These are phyloP conservation scores for Blera fallax DNA, from an alignment of 2,888 invertebrate species.

Conservation along the genomic window DNA sequence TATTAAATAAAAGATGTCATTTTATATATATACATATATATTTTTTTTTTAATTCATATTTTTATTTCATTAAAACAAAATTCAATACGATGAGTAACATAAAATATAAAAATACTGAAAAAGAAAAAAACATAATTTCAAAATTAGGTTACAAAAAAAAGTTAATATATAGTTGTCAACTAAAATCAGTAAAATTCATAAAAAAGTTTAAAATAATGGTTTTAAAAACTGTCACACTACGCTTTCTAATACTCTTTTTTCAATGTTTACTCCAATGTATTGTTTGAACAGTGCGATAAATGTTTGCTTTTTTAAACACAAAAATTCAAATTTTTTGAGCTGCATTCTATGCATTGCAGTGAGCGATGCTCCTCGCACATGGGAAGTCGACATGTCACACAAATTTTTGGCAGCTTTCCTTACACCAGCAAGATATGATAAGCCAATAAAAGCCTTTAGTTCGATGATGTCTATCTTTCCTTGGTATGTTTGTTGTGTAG, in stretches of 20 bases:
- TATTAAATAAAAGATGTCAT: too few relatives aligned
- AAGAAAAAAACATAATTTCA: background rate
- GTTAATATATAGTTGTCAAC: background rate
- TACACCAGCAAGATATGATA: too few relatives aligned
- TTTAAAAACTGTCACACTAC: background rate
- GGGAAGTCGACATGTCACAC: too few relatives aligned
- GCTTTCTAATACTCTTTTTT: background rate
- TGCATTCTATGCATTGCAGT: background rate
- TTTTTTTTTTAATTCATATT: too few relatives aligned
- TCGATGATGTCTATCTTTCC: too few relatives aligned
- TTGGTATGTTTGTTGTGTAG: too few relatives aligned
- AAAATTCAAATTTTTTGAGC: background rate
- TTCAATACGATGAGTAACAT: too few relatives aligned
- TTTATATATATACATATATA: too few relatives aligned
- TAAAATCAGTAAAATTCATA: background rate
- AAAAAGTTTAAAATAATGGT: background rate
- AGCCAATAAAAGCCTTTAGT: too few relatives aligned
- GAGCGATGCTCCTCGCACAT: background rate
- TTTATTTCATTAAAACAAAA: background rate
- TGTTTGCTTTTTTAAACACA: background rate
- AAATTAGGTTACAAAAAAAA: background rate
- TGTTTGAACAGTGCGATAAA: background rate
- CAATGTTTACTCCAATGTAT: background rate
- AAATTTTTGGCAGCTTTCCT: too few relatives aligned
- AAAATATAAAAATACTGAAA: too few relatives aligned